Evolutionary conservation across 1,140 invertebrate species (phyloP), one percentile per base, ranked within the genome.

Genomic region (Euschistus heros): DNA sequence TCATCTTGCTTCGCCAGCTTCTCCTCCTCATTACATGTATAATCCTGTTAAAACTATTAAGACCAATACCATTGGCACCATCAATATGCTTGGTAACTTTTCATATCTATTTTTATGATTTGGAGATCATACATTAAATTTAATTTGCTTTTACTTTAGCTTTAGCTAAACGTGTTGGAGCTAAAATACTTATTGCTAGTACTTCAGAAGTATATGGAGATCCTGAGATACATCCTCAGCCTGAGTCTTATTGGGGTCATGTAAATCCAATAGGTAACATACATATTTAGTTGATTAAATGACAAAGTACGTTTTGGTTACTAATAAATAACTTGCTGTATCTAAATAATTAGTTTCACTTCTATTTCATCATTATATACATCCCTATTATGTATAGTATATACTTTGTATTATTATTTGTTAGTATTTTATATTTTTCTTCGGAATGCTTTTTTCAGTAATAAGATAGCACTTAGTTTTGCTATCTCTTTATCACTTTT

Each of bases 1-100:
- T 78, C 97, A 99, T 77, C 80, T 99, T 69, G 97, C 97, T 2
- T 98, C 94, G 73, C 97, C 97, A 30, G 97, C 97, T 4, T 97
- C 93, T 71, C 97, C 97, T 54, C 94, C 94, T 2, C 96, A 99
- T 79, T 99, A 99, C 73, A 99, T 99, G 97, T 88, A 93, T 71
- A 99, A 99, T 82, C 97, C 97, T 42, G 96, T 99, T 0, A 99
- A 99, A 79, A 99, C 97, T 20, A 95, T 99, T 65, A 99, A 99
- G 77, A 99, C 97, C 2, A 99, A 99, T 76, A 97, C 95, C 18
- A 81, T 99, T 69, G 96, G 96, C 1, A 99, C 97, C n/a, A 98
- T 99, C 68, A 99, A 99, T 80, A 92, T 99, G 82, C 79, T 99
- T 68, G 96, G 95, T 89, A 77, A 77, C 2, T 3, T 27, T 27